Conservation (phyloP, 1,140 invertebrate genomes). For the Musca vetustissima region DNA sequence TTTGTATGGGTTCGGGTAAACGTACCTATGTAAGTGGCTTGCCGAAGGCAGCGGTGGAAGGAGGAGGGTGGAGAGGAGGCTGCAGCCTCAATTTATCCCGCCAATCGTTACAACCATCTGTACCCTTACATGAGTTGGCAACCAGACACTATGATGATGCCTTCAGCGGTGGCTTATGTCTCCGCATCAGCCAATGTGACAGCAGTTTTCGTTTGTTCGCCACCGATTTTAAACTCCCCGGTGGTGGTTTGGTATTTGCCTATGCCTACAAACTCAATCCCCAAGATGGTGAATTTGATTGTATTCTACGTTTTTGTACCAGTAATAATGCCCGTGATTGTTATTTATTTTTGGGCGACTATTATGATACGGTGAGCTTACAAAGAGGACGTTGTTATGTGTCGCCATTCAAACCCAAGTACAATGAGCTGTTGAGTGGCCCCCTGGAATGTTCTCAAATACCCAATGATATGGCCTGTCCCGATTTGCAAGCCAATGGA, state of each 20-base stretch:
- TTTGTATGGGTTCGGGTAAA: slow-evolving; percentile 74
- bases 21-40: slow-evolving; percentile 41
- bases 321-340: slow-evolving; percentile 32
- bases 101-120: slow-evolving; percentile 59
- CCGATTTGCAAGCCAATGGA: slow-evolving; percentile 24
- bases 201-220: slow-evolving; percentile 43
- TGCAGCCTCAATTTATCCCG: slow-evolving; percentile 54
- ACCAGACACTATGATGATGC: slow-evolving; percentile 43
- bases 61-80: slow-evolving; percentile 22
- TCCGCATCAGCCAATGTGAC: slow-evolving; percentile 37
- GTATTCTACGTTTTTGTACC: slow-evolving; percentile 30
- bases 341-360: slow-evolving; percentile 40
- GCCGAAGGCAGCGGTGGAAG: neutral
- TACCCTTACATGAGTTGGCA: slow-evolving; percentile 42
- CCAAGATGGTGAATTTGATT: neutral
- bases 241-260: slow-evolving; percentile 36
- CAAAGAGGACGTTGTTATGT: slow-evolving; percentile 33
- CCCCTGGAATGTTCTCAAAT: slow-evolving; percentile 29
- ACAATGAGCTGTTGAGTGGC: slow-evolving; percentile 25
- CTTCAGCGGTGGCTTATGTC: slow-evolving; percentile 50
- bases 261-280: slow-evolving; percentile 38
- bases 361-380: slow-evolving; percentile 26
- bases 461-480: slow-evolving; percentile 16
- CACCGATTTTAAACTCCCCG: slow-evolving; percentile 38
- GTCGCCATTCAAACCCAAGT: slow-evolving; percentile 26